Evolutionary conservation across 23 tunicate species (phyloP).

Genomic region (Clavelina lepadiformis): DNA sequence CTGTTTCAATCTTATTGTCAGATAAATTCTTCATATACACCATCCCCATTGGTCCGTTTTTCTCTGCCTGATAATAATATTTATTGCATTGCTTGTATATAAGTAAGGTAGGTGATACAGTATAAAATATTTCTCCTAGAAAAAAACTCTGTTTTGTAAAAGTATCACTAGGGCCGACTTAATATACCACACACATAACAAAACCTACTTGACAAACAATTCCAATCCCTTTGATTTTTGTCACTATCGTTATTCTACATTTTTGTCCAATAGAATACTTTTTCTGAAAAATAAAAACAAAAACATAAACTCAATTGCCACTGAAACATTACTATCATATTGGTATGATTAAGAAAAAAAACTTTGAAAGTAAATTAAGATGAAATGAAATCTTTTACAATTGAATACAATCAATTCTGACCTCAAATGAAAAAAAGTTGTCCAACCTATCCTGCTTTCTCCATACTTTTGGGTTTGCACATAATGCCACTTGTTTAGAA

Average conservation of each 20-base stretch:
- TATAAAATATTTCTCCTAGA: no score
- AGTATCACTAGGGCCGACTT: no score
- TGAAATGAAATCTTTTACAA: neutral
- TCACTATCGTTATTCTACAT: conserved; percentile 8
- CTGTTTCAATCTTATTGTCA: conserved; percentile 15
- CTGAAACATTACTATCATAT: neutral
- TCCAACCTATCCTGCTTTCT: neutral
- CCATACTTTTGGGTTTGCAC: conserved; percentile 24
- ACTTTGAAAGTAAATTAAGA: neutral
- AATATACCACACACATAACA: no score
- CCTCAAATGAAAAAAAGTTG: neutral
- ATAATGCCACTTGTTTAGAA: conserved; percentile 9
- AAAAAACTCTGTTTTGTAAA: no score
- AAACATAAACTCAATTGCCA: neutral
- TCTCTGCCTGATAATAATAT: conserved; percentile 5
- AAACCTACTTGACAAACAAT: conserved; percentile 13
- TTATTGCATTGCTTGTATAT: neutral
- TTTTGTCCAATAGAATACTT: conserved; percentile 19
- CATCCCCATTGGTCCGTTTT: conserved; percentile 26
- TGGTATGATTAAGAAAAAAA: neutral
- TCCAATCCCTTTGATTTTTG: conserved; percentile 19
- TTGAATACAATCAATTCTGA: no score
- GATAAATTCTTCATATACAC: conserved; percentile 18
- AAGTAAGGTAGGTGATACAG: no score
- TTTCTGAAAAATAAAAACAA: conserved; percentile 4